Percentiles rank a stretch among this genome's conserved stretches.
Evolutionary conservation across 2,888 invertebrate species (phyloP).

Genomic region (Cynaeus angustus): DNA sequence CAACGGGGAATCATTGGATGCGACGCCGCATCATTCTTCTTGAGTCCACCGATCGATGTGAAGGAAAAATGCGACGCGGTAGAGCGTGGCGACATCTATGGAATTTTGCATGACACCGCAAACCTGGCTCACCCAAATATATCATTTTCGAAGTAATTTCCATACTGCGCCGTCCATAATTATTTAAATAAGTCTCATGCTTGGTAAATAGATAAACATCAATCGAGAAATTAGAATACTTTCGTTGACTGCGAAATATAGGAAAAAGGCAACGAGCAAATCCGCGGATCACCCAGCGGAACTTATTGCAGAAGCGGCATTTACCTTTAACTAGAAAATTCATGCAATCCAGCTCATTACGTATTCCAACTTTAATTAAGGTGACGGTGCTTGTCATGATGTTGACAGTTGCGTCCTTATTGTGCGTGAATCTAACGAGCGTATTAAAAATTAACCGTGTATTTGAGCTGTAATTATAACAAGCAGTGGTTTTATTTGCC

Average conservation of each 20-base stretch:
- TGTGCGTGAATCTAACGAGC: constrained; percentile 16
- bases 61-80: constrained; percentile 40
- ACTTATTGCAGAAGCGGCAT: constrained; percentile 21
- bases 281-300: constrained; percentile 17
- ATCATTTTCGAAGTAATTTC: neutral
- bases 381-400: constrained; percentile 13
- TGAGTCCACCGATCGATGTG: constrained; percentile 45
- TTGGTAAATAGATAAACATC: constrained; percentile 49
- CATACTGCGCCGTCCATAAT: constrained; percentile 35
- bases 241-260: constrained; percentile 30
- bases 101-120: constrained; percentile 37
- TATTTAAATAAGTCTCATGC: constrained; percentile 49
- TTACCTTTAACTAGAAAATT: constrained; percentile 11
- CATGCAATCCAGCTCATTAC: constrained; percentile 6
- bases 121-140: constrained; percentile 11
- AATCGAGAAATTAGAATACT: constrained; percentile 41
- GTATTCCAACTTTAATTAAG: constrained; percentile 34
- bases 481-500: constrained; percentile 54
- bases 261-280: constrained; percentile 35
- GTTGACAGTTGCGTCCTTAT: constrained; percentile 30
- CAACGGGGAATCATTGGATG: constrained; percentile 29
- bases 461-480: constrained; percentile 50
- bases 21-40: constrained; percentile 45
- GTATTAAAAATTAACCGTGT: constrained; percentile 45
- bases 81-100: constrained; percentile 46